Conservation (phyloP, 1,140 invertebrate species). For the Drosophila chauvacae region DNA sequence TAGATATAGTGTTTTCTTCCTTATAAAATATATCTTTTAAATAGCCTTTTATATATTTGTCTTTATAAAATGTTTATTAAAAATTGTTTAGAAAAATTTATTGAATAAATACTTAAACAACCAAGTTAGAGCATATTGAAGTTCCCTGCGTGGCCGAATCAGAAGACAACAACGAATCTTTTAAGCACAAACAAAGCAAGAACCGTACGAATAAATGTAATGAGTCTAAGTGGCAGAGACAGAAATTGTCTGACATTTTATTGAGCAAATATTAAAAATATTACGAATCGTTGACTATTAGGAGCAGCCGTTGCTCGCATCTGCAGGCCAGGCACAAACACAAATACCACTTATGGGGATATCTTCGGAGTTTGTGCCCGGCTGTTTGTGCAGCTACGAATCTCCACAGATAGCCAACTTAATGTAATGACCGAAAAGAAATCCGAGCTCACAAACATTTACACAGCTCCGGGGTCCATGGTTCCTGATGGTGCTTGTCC, state of each 20-base stretch:
- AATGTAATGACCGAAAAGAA: constrained; percentile 74
- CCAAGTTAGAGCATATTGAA: constrained; percentile 7
- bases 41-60: not conserved
- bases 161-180: not conserved
- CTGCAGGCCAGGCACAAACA: constrained; percentile 38
- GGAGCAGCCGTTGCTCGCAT: constrained; percentile 66
- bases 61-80: not conserved
- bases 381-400: constrained; percentile 49
- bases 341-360: constrained; percentile 68
- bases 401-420: constrained; percentile 69
- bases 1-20: no score
- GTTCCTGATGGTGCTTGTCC: constrained; percentile 30
- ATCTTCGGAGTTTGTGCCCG: constrained; percentile 33
- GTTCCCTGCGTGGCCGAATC: no score
- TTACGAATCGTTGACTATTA: constrained; percentile 80
- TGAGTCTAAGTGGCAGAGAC: constrained; percentile 73
- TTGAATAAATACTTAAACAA: not conserved
- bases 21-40: no score
- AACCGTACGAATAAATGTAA: constrained; percentile 74
- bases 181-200: constrained; percentile 33
- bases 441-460: constrained; percentile 71
- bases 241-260: constrained; percentile 77
- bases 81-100: not conserved
- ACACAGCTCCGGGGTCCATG: constrained; percentile 27
- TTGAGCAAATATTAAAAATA: constrained; percentile 82